A percentile compares a stretch with the other conserved stretches of the same genome.
Evolutionary conservation across 2,113 vertebrate genomes (phyloP).

Genomic region (Odontesthes bonariensis): DNA sequence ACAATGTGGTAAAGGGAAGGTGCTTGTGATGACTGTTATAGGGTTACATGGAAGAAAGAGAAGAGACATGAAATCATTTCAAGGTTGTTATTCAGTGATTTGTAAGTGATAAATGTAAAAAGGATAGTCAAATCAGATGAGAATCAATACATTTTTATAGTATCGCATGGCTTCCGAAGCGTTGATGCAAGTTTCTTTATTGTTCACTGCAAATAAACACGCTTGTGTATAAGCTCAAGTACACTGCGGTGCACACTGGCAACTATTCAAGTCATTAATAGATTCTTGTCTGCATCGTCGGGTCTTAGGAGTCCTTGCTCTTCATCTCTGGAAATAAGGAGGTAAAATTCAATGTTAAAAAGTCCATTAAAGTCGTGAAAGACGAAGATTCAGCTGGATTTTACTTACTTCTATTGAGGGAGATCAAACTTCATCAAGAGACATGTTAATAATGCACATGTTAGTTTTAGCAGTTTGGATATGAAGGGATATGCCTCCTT

Average conservation of each 20-base stretch:
- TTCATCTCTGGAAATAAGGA: constrained; percentile 84
- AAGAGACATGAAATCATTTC: constrained; percentile 68
- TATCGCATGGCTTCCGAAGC: constrained; percentile 19
- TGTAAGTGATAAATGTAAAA: constrained; percentile 46
- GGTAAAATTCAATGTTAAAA: constrained; percentile 73
- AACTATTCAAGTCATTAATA: constrained; percentile 56
- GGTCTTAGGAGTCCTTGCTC: constrained; percentile 68
- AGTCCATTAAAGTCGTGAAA: not conserved
- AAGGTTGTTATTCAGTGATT: constrained; percentile 66
- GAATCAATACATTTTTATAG: constrained; percentile 49
- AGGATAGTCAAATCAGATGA: constrained; percentile 41
- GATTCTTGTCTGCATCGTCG: constrained; percentile 70
- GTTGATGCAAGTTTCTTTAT: constrained; percentile 59
- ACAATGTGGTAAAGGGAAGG: constrained; percentile 32
- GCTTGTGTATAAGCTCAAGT: constrained; percentile 32
- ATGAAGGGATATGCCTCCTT: not conserved
- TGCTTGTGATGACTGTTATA: constrained; percentile 66
- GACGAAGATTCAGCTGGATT: not conserved
- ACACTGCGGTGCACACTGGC: constrained; percentile 36
- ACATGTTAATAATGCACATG: constrained; percentile 25
- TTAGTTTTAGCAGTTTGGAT: constrained; percentile 4
- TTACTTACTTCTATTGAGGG: constrained; percentile 43
- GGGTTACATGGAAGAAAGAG: constrained; percentile 70
- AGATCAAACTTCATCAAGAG: constrained; percentile 30
- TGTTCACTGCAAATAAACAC: constrained; percentile 56